Percentiles rank a stretch among this genome's conserved stretches.
Evolutionary conservation across 2,113 vertebrate species (phyloP).

Genomic region (Alces alces): DNA sequence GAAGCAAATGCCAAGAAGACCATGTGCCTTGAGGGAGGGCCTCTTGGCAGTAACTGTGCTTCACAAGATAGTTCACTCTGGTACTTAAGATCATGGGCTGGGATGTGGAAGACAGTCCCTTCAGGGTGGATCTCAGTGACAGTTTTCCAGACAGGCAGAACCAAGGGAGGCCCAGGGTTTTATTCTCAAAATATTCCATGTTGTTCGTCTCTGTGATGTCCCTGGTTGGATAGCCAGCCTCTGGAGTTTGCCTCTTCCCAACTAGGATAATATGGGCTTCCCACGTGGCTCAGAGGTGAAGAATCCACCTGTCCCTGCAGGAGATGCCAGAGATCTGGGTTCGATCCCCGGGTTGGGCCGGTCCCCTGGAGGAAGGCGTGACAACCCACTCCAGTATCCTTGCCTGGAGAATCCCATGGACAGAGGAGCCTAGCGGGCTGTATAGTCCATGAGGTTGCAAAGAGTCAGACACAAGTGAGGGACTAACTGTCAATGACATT

Average conservation of each 20-base stretch:
- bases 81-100: background rate
- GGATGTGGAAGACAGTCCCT: background rate
- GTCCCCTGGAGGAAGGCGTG: background rate
- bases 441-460: background rate
- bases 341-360: accelerated
- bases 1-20: accelerated
- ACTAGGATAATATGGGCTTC: background rate
- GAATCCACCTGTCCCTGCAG: background rate
- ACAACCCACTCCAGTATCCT: background rate
- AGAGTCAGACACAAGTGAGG: background rate
- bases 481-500: background rate
- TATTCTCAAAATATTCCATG: background rate
- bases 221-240: background rate
- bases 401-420: background rate
- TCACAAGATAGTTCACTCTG: background rate
- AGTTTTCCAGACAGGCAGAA: background rate
- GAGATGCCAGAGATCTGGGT: background rate
- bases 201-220: background rate
- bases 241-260: background rate
- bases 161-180: background rate
- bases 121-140: background rate
- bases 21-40: too few relatives aligned
- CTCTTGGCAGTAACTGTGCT: background rate
- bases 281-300: background rate
- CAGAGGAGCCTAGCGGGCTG: background rate